phyloP scores from a whole-genome alignment of 2,888 invertebrate genomes.

The Polymixis flavicincta region DNA sequence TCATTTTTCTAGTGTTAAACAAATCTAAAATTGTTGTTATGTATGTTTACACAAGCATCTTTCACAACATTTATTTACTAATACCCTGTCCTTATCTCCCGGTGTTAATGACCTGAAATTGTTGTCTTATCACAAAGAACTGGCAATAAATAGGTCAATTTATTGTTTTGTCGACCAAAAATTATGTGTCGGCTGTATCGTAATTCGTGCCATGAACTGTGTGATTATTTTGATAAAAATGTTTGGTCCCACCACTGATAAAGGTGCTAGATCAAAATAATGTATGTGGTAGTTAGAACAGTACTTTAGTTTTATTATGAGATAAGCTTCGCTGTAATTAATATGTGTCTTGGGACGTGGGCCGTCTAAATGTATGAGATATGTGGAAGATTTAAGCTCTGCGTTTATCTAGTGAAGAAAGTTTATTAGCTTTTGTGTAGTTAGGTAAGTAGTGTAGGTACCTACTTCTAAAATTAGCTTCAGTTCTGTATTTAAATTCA shows the following conservation, averaged over 20 bases:
- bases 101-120: conserved; percentile 86
- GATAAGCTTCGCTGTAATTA: conserved; percentile 64
- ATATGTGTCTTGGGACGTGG: conserved; percentile 64
- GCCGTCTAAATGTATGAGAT: conserved; percentile 59
- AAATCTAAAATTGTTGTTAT: not conserved
- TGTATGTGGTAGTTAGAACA: conserved; percentile 59
- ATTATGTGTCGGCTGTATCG: conserved; percentile 76
- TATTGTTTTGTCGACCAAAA: conserved; percentile 79
- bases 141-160: conserved; percentile 87
- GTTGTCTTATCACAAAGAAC: conserved; percentile 82
- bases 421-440: conserved; percentile 45
- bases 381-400: conserved; percentile 58
- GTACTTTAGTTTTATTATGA: conserved; percentile 63
- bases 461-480: not conserved
- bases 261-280: conserved; percentile 62
- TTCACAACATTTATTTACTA: not conserved
- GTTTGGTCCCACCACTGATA: conserved; percentile 50
- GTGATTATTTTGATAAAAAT: conserved; percentile 73
- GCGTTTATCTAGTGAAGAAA: conserved; percentile 47
- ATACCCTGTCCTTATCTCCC: conserved; percentile 69
- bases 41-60: not conserved
- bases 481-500: not conserved
- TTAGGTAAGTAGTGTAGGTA: not conserved
- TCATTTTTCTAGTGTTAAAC: not conserved
- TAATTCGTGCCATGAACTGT: conserved; percentile 74